Conservation (phyloP, 2,888 invertebrate genomes). For the Dermolepida albohirtum region DNA sequence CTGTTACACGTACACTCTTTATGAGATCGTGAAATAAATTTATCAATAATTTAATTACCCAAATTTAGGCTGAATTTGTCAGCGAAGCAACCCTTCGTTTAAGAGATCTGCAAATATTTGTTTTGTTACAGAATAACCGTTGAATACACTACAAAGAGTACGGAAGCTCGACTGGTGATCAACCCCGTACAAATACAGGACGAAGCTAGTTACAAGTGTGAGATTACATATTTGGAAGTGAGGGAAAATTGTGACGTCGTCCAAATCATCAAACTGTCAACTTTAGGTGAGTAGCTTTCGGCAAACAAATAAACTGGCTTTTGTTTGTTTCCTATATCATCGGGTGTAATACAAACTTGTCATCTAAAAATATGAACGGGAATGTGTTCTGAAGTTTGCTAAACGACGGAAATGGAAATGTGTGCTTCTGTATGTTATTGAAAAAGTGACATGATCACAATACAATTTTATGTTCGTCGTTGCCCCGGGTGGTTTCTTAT, state of each 20-base stretch:
- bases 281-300: constrained; percentile 75
- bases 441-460: no score
- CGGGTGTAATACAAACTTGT: no score
- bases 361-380: no score
- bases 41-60: no score
- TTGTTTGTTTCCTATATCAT: no score
- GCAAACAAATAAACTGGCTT: not conserved
- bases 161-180: constrained; percentile 77
- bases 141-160: constrained; percentile 74
- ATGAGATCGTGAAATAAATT: not conserved
- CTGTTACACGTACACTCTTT: no score
- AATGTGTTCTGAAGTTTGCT: not conserved
- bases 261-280: constrained; percentile 82
- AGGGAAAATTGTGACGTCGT: constrained; percentile 84
- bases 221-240: constrained; percentile 84
- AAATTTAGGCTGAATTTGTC: not conserved
- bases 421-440: no score
- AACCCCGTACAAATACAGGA: constrained; percentile 76
- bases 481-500: no score
- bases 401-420: not conserved
- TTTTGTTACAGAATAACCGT: constrained; percentile 75
- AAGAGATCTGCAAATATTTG: constrained; percentile 16
- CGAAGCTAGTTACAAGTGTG: constrained; percentile 85
- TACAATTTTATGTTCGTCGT: no score
- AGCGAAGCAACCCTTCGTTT: not conserved